Percentiles rank a stretch among this genome's conserved stretches.
phyloP scores from a whole-genome alignment of 2,888 invertebrate genomes.

The Xanthorhoe spadicearia region DNA sequence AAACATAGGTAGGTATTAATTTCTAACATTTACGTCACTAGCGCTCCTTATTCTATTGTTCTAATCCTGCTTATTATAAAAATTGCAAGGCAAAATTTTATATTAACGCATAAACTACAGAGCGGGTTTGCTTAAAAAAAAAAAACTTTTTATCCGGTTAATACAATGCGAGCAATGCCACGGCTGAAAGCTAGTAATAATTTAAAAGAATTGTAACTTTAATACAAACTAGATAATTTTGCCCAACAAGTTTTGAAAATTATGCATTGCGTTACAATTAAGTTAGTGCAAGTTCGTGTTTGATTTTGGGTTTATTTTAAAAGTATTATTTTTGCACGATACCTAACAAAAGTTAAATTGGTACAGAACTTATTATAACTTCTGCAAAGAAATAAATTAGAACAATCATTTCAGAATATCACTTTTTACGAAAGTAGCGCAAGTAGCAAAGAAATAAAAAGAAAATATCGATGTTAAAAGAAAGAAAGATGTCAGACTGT shows the following conservation, averaged over 20 bases:
- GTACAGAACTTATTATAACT: conserved; percentile 36
- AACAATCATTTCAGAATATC: conserved; percentile 20
- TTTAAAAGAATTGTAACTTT: not conserved
- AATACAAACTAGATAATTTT: not conserved
- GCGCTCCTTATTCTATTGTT: no score
- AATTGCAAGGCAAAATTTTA: no score
- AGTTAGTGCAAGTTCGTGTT: conserved; percentile 5
- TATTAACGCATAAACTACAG: no score
- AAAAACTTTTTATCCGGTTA: no score
- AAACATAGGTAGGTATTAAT: no score
- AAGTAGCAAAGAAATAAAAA: not conserved
- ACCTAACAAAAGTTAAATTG: conserved; percentile 43
- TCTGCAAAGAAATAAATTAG: conserved; percentile 32
- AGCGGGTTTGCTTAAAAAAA: no score
- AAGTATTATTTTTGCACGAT: conserved; percentile 36
- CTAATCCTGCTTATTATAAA: no score
- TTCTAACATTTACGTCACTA: no score
- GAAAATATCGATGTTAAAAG: not conserved
- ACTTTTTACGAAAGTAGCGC: conserved; percentile 5
- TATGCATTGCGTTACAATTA: conserved; percentile 9
- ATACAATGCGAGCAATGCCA: no score
- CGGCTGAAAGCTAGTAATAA: not conserved
- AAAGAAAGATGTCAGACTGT: no score
- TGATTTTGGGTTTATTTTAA: not conserved
- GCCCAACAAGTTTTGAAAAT: not conserved